Evolutionary conservation across 2,888 invertebrate species (phyloP), one percentile per base, ranked within the genome.

Genomic region (Leptopterna dolabrata): DNA sequence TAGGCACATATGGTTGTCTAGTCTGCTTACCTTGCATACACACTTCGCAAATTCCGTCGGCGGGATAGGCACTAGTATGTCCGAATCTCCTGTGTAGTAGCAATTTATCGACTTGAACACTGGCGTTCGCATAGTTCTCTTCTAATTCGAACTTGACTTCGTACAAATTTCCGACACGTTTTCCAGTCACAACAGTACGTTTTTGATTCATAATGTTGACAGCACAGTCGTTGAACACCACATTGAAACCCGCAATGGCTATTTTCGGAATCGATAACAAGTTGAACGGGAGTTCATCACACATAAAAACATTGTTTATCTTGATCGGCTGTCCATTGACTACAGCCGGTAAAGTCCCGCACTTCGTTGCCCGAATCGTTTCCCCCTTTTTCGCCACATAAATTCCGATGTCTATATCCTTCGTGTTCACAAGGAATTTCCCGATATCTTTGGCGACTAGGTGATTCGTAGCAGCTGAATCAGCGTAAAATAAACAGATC

Each of bases 21-120:
- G 81, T 51, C 36, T 81, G 81, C 36, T 81, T 81, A 29, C 81
- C 81, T 36, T 81, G 47, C 30, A 81, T 14, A 29, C 47, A 81
- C 6, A 27, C 51, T 16, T 55, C 81, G 16, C 81, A 81, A 30
- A 55, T 7, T 81, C 63, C 36, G 14, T 55, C 36, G n/a, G 30
- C 55, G 4, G 55, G 55, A 14, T 27, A 82, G 1, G 27, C n/a
- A 51, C 63, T 55, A 6, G 63, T 55, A 24, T 82, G 82, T 27
- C 55, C 82, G 63, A 82, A 55, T 29, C 82, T 29, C 2, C 82
- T 14, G 13, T 82, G 82, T 19, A 82, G 19, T 7, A 82, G 63
- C 14, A 36, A 29, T n/a, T 63, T 82, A n/a, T 55, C 4, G 9
- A 19, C 73, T 6, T 13, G 0, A 1, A 0, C 27, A 16, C 11